Evolutionary conservation across 2,888 invertebrate genomes (phyloP).

Genomic region (Cataglyphis rosenhaueri): DNA sequence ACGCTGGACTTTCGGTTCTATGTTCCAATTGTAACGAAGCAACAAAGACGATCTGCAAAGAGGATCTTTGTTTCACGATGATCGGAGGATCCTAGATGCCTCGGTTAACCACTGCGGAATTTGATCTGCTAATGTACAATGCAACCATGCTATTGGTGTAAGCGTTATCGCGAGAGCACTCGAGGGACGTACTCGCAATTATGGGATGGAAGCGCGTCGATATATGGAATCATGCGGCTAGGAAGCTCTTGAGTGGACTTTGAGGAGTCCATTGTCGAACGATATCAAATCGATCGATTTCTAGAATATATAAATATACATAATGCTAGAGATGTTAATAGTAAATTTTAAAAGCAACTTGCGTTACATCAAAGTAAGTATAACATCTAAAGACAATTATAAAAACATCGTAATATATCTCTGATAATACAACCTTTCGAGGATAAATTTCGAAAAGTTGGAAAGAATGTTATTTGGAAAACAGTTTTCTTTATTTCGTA

Average conservation of each 20-base stretch:
- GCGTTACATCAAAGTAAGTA: not conserved
- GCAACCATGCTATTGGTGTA: constrained; percentile 64
- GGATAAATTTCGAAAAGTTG: constrained; percentile 53
- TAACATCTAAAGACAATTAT: constrained; percentile 9
- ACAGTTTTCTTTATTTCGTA: constrained; percentile 70
- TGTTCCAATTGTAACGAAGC: constrained; percentile 36
- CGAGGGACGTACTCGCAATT: constrained; percentile 70
- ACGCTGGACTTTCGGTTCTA: not conserved
- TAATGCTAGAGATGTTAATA: not conserved
- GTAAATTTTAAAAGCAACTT: not conserved
- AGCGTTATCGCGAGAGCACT: constrained; percentile 69
- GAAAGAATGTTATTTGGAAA: constrained; percentile 70
- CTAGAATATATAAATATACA: not conserved
- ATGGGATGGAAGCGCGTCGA: constrained; percentile 71
- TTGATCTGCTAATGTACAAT: constrained; percentile 72
- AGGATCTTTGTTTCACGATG: constrained; percentile 62
- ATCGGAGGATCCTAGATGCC: constrained; percentile 55
- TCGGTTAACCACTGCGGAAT: constrained; percentile 62
- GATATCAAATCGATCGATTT: constrained; percentile 12
- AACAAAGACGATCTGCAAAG: constrained; percentile 26
- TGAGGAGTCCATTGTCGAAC: constrained; percentile 28
- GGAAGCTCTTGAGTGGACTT: constrained; percentile 60
- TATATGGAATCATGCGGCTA: constrained; percentile 67
- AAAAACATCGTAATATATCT: not conserved
- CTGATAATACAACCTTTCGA: constrained; percentile 9